phyloP scores from a whole-genome alignment of 2,797 vertebrate genomes.

The Coilia nasus region DNA sequence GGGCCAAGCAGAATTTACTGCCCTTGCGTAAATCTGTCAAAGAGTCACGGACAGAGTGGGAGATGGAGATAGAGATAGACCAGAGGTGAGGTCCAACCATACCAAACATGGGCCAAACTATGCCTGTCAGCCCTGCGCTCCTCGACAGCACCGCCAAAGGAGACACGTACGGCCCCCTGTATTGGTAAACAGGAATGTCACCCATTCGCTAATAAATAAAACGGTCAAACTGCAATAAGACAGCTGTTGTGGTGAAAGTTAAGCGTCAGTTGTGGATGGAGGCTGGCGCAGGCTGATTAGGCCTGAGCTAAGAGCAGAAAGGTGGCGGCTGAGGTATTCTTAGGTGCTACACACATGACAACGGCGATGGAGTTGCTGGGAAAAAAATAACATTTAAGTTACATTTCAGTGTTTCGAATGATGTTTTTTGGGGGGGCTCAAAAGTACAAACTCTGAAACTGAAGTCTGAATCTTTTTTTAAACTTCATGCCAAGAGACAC shows the following conservation, averaged over 20 bases:
- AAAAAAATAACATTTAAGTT: no score
- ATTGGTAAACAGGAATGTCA: constrained; percentile 6
- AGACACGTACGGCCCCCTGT: neutral
- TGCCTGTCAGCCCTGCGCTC: neutral
- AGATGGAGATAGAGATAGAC: neutral
- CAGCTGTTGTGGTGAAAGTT: neutral
- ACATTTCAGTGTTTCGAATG: no score
- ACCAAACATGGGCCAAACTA: constrained; percentile 19
- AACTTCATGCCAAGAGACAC: no score
- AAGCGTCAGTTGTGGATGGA: neutral
- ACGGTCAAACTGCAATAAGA: neutral
- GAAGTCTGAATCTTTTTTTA: no score
- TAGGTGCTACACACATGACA: no score
- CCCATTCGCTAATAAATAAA: neutral
- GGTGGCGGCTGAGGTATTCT: no score
- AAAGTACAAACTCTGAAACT: no score
- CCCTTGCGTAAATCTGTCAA: constrained; percentile 5
- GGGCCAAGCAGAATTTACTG: constrained; percentile 2
- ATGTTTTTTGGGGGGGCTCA: no score
- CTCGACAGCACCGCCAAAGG: neutral
- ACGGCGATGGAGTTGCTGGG: no score
- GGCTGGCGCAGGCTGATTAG: no score
- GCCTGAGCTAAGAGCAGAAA: no score
- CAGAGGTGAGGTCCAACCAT: neutral
- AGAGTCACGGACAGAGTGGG: neutral